A percentile compares a stretch with the other conserved stretches of the same genome.
Conservation (phyloP, 2,797 vertebrate species). For the Cyprinella venusta region DNA sequence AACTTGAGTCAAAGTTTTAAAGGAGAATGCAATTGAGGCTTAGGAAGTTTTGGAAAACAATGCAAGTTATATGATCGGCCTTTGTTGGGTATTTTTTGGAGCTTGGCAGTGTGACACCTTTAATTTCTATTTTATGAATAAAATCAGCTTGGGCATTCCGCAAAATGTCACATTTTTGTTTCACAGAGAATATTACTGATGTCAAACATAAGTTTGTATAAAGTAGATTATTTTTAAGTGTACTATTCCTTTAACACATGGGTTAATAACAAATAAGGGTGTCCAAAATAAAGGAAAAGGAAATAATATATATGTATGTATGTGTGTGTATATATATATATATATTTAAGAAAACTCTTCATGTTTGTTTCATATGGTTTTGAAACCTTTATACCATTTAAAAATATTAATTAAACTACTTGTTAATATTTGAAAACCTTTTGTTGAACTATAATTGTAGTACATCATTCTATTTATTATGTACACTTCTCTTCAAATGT, state of each 20-base stretch:
- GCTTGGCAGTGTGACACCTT: neutral
- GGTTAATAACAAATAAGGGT: neutral
- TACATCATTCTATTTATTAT: neutral
- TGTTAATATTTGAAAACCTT: neutral
- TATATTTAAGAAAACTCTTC: too few relatives aligned
- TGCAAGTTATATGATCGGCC: neutral
- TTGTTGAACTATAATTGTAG: neutral
- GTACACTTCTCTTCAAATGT: neutral
- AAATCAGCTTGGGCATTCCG: neutral
- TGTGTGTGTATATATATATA: too few relatives aligned
- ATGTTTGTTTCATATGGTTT: neutral
- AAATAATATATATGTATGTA: too few relatives aligned
- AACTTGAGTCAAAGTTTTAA: conserved; percentile 2
- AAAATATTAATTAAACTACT: neutral
- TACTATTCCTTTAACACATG: neutral
- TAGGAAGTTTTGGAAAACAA: neutral
- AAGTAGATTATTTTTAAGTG: neutral
- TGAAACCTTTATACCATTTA: neutral
- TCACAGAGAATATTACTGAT: neutral
- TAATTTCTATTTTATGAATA: neutral
- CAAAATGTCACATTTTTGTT: neutral
- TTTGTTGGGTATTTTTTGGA: neutral
- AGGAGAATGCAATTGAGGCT: neutral
- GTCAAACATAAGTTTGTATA: neutral
- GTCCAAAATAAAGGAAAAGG: neutral